Percentiles rank a stretch among this genome's conserved stretches.
phyloP scores from a whole-genome alignment of 2,113 vertebrate species.

The Gila orcuttii region DNA sequence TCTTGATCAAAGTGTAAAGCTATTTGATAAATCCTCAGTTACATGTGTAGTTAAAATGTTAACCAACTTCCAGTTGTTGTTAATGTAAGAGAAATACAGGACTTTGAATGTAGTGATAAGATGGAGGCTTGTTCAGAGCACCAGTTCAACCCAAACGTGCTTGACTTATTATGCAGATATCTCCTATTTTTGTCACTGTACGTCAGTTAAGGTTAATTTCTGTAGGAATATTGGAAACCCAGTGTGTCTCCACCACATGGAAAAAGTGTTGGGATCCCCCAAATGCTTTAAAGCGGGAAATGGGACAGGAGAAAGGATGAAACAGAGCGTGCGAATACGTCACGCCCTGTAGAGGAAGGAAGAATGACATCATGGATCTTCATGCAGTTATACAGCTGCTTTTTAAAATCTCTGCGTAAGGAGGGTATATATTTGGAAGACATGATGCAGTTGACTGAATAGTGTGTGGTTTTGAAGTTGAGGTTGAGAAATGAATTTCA shows the following conservation, averaged over 20 bases:
- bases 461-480: not conserved
- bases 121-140: not conserved
- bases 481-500: not conserved
- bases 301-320: not conserved
- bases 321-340: not conserved
- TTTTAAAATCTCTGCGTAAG: not conserved
- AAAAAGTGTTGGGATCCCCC: not conserved
- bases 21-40: not conserved
- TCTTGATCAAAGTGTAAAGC: not conserved
- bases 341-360: conserved; percentile 53
- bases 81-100: not conserved
- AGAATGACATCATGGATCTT: conserved; percentile 44
- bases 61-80: not conserved
- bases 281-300: not conserved
- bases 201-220: conserved; percentile 42
- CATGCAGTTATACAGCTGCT: conserved; percentile 12
- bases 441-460: not conserved
- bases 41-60: not conserved
- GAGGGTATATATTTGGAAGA: not conserved
- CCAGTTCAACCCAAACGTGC: not conserved
- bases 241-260: not conserved
- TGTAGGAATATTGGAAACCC: not conserved
- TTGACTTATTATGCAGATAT: not conserved
- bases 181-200: conserved; percentile 15
- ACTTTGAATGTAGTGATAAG: not conserved